Evolutionary conservation across 2,113 vertebrate species (phyloP).

Genomic region (Perca fluviatilis): DNA sequence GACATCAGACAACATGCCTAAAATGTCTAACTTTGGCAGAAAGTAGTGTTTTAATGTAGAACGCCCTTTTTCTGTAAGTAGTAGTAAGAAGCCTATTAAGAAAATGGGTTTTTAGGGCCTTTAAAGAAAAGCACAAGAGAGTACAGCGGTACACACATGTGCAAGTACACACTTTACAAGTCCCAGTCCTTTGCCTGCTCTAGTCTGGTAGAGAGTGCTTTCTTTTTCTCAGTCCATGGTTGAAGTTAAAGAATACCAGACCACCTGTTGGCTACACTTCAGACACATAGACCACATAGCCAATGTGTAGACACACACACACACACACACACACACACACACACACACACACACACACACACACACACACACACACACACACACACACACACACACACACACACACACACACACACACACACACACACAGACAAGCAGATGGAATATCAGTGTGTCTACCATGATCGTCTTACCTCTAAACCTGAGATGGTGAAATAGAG

Average conservation of each 20-base stretch:
- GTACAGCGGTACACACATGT: background rate
- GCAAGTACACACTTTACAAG: conserved; percentile 1
- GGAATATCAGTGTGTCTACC: conserved; percentile 21
- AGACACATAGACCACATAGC: conserved; percentile 41
- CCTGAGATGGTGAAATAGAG: conserved; percentile 10
- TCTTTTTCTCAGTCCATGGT: background rate
- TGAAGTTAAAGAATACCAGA: conserved; percentile 51
- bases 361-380: conserved; percentile 7
- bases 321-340: no score
- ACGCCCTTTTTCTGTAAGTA: background rate
- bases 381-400: no score
- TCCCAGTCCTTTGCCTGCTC: background rate
- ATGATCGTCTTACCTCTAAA: conserved; percentile 34
- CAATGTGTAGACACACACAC: conserved; percentile 14
- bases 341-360: background rate
- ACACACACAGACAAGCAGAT: conserved; percentile 40
- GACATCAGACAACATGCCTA: no score
- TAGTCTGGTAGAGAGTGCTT: background rate
- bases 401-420: background rate
- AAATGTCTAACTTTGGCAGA: background rate
- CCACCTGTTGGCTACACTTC: conserved; percentile 58
- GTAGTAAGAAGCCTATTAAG: background rate
- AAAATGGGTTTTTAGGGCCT: background rate
- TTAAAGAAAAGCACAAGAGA: background rate
- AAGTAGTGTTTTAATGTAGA: background rate